Evolutionary conservation across 2,888 invertebrate genomes (phyloP), one percentile per base, ranked within the genome.

Genomic region (Pycnomerus fuliginosus): DNA sequence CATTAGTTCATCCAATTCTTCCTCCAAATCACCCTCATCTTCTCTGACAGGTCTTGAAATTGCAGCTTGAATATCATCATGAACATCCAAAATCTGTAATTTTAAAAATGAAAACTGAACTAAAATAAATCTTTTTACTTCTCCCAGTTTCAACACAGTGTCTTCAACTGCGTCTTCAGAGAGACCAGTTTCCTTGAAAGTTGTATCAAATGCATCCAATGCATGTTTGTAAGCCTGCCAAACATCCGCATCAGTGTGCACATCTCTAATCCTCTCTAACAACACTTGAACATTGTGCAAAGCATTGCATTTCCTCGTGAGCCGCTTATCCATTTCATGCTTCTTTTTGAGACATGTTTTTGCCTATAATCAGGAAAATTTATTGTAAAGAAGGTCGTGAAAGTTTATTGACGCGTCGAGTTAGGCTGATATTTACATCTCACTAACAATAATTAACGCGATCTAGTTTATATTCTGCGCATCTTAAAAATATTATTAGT

Each of bases 121-220:
- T 43, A 8, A 4, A 25, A 25, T 7, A 25, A 25, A 25, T 12
- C 5, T 7, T 15, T 27, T 64, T 61, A 86, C 85, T 59, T 89
- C 88, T 59, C 80, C 80, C 33, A 90, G 72, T 54, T 88, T 82
- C 27, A 84, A 79, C 76, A 90, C 82, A 0, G 87, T 80, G 53
- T 87, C 82, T 54, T 79, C 78, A 0, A 86, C 85, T 2, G 76
- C 74, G 34, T 86, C 83, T 56, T 85, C 84, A n/a, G 79, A 79
- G 1, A 89, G 64, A 1, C 80, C 83, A 1, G 76, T 76, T 2
- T 79, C 79, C 32, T 80, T 80, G 57, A 85, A 79, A 1, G 78
- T 77, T 2, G 73, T 74, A 60, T 85, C 84, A 64, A 90, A 74
- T 0, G 87, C 82, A 50, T 80, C 74, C 0, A 84, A 75, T 1